phyloP scores from a whole-genome alignment of 2,888 invertebrate species.

The Subacronicta megacephala region DNA sequence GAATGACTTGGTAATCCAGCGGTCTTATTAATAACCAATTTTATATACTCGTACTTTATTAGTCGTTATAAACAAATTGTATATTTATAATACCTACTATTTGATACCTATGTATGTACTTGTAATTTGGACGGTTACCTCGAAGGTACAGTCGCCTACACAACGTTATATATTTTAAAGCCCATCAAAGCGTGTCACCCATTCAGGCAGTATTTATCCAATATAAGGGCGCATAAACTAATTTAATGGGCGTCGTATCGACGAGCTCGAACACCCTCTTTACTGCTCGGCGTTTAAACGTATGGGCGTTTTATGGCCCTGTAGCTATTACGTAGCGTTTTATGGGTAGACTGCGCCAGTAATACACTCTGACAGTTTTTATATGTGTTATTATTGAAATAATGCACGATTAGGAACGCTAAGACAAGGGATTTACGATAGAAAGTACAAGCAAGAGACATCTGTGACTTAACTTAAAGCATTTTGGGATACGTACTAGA shows the following conservation, averaged over 20 bases:
- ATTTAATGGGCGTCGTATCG: constrained; percentile 64
- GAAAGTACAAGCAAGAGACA: too few relatives aligned
- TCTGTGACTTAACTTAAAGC: too few relatives aligned
- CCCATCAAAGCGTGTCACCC: constrained; percentile 47
- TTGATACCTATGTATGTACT: too few relatives aligned
- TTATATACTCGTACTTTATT: too few relatives aligned
- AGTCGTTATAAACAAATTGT: too few relatives aligned
- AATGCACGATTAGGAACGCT: constrained; percentile 31
- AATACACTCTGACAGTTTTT: constrained; percentile 55
- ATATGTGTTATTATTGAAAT: constrained; percentile 54
- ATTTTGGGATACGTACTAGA: too few relatives aligned
- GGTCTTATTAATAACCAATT: too few relatives aligned
- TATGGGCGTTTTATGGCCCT: constrained; percentile 68
- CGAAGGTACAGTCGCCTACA: constrained; percentile 11
- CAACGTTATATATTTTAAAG: constrained; percentile 34
- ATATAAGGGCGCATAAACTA: constrained; percentile 61
- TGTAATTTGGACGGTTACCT: constrained; percentile 15
- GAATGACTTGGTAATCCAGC: too few relatives aligned
- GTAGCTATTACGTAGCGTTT: constrained; percentile 56
- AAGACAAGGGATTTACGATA: background rate
- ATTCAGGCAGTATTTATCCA: constrained; percentile 54
- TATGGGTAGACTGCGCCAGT: constrained; percentile 50
- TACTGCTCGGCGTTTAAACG: constrained; percentile 69
- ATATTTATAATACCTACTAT: too few relatives aligned
- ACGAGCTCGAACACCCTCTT: constrained; percentile 56